Evolutionary conservation across 2,797 vertebrate species (phyloP).

Genomic region (Merluccius polli): DNA sequence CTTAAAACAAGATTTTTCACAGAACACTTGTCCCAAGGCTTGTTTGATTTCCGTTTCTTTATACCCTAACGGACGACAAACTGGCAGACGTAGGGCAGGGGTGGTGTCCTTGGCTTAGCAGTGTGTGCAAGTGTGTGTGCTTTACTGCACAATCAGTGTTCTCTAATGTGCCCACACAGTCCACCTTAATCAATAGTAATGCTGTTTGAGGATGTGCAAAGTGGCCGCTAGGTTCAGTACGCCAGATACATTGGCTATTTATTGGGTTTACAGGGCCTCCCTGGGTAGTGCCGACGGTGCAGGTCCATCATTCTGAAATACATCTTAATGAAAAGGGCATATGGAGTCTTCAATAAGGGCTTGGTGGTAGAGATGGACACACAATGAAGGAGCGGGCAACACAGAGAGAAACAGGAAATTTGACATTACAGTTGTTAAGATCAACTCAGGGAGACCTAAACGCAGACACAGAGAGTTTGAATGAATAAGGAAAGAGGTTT

Average conservation of each 20-base stretch:
- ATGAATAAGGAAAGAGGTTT: too few relatives aligned
- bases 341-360: neutral
- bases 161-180: slow-evolving; percentile 18
- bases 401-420: too few relatives aligned
- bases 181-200: slow-evolving; percentile 30
- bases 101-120: slow-evolving; percentile 10
- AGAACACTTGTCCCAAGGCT: neutral
- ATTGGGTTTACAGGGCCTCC: slow-evolving; percentile 12
- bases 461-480: too few relatives aligned
- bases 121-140: neutral
- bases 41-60: neutral
- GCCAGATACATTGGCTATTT: slow-evolving; percentile 1
- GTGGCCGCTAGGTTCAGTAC: slow-evolving; percentile 8
- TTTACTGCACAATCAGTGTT: slow-evolving; percentile 17
- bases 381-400: neutral
- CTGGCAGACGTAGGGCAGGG: neutral
- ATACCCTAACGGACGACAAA: neutral
- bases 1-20: neutral
- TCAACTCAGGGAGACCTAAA: neutral
- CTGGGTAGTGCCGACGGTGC: slow-evolving; percentile 1
- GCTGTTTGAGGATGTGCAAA: slow-evolving; percentile 26
- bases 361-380: neutral
- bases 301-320: slow-evolving; percentile 14
- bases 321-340: neutral
- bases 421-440: too few relatives aligned